Base-by-base conservation (phyloP, 2,888 invertebrate genomes). In the Ichneumoninae sp. region DNA sequence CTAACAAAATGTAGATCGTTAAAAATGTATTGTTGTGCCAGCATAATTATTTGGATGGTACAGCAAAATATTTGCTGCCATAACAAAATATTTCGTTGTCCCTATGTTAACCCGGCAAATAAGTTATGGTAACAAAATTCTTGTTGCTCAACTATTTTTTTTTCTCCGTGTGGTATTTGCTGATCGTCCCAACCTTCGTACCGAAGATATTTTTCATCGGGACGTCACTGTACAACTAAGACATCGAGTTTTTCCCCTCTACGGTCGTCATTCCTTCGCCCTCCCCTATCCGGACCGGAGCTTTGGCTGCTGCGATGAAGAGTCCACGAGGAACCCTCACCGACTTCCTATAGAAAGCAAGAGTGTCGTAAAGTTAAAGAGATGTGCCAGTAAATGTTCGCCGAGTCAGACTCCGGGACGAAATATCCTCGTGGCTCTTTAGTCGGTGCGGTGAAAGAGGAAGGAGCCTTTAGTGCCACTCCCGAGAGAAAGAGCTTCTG, bases 301-400 rank as follows among this genome's bases (percentile, higher is more conserved):
- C 57, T 57, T 47, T 13, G 13, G 19, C 36, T 16, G 36, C 66
- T 66, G 66, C 16, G 19, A 69, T 30, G 44, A 69, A 69, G 68
- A 26, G 68, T 40, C 44, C 3, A 5, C 47, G 68, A 26, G 30
- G 33, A 60, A 44, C n/a, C 57, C 22, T 22, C 57, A 19, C 22
- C 47, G 40, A 60, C 44, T 57, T 26, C 26, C 22, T 63, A 74
- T 63, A 44, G 60, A 47, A 47, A 57, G 60, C 4, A 60, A 26
- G 73, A 57, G 40, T 57, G 40, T 74, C 60, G 73, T 74, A 74
- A 74, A 74, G 60, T 74, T 47, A 74, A 60, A 63, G 73, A 63
- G 73, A 60, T 10, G 60, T 19, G 73, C n/a, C 26, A 5, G 40
- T 22, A 36, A 44, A 50, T 50, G 33, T n/a, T 22, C 33, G 50